phyloP scores from a whole-genome alignment of 1,140 invertebrate genomes.

The Rhopalosiphum padi region DNA sequence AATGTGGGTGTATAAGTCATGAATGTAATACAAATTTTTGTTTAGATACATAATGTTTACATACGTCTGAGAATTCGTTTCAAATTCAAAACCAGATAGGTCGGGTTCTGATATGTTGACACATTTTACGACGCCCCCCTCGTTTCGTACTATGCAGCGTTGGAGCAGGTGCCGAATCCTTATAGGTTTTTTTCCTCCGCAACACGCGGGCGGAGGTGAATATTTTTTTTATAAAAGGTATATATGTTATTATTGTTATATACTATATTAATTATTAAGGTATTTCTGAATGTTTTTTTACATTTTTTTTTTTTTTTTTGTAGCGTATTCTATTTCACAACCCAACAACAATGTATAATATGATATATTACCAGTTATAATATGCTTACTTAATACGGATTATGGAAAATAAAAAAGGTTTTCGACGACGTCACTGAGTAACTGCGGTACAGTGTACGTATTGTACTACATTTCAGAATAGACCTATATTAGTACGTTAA shows the following conservation, averaged over 20 bases:
- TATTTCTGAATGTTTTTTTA: not conserved
- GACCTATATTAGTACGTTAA: not conserved
- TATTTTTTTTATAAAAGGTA: not conserved
- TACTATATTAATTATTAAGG: not conserved
- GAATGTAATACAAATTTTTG: not conserved
- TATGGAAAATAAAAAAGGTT: not conserved
- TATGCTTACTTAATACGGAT: not conserved
- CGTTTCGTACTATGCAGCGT: not conserved
- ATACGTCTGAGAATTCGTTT: not conserved
- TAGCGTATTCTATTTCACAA: not conserved
- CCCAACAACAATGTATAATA: not conserved
- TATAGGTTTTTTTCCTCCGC: not conserved
- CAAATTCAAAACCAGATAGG: not conserved
- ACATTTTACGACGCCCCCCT: slow-evolving; percentile 21
- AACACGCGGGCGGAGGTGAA: not conserved
- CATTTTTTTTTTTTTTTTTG: not conserved
- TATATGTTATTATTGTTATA: not conserved
- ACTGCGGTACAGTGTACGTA: not conserved
- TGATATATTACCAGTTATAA: not conserved
- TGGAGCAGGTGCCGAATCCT: slow-evolving; percentile 23
- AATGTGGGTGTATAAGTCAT: not conserved
- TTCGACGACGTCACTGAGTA: not conserved
- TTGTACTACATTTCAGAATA: too few species aligned
- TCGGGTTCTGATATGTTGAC: slow-evolving; percentile 21
- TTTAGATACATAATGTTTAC: not conserved